Evolutionary conservation across 2,797 vertebrate genomes (phyloP).

Genomic region (Amniataba percoides): DNA sequence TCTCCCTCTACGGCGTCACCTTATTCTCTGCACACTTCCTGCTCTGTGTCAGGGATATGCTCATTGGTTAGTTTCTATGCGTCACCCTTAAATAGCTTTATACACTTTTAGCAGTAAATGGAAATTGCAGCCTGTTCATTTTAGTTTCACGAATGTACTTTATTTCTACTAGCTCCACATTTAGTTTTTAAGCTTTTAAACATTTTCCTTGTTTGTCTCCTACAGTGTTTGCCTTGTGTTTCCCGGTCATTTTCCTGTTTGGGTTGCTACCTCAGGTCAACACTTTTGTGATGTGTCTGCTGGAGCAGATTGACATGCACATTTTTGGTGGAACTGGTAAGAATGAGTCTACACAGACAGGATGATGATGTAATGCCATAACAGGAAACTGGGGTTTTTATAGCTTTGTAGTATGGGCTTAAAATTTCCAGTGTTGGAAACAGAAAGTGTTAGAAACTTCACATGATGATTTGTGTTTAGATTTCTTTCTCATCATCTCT

Average conservation of each 20-base stretch:
- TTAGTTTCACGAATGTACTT: neutral
- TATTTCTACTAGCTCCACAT: neutral
- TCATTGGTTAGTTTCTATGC: conserved; percentile 84
- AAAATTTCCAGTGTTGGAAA: neutral
- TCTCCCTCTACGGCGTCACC: conserved; percentile 91
- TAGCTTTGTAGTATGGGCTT: neutral
- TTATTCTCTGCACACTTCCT: conserved; percentile 91
- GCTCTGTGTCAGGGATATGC: conserved; percentile 89
- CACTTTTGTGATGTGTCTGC: conserved; percentile 94
- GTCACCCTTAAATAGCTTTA: neutral
- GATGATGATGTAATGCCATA: neutral
- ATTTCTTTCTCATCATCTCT: conserved; percentile 22
- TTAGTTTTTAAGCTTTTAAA: neutral
- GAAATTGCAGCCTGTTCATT: neutral
- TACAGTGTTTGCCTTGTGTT: conserved; percentile 92
- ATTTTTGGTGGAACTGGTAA: conserved; percentile 93
- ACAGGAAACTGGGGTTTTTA: neutral
- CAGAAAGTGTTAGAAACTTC: conserved; percentile 7
- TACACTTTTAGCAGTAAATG: too few relatives aligned
- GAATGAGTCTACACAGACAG: conserved; percentile 4
- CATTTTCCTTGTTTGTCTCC: neutral
- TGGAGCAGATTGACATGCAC: conserved; percentile 95
- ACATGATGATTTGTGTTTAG: neutral
- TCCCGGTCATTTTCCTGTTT: conserved; percentile 92
- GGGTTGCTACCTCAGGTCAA: conserved; percentile 95